Conservation (phyloP, 2,888 invertebrate species). For the Odontomyia ornata region DNA sequence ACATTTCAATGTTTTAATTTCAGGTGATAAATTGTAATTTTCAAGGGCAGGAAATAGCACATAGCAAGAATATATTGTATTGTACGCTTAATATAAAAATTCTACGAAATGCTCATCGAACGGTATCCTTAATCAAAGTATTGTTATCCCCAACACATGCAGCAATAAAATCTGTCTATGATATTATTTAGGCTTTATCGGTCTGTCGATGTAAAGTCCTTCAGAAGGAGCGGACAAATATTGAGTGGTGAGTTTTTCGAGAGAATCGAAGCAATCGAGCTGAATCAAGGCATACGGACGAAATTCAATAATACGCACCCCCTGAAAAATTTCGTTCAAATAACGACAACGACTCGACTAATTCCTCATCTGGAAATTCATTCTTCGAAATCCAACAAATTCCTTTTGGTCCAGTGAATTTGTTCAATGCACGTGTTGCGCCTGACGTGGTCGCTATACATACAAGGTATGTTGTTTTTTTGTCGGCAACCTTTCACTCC, state of each 20-base stretch:
- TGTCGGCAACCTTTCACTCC: not conserved
- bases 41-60: no score
- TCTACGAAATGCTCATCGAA: not conserved
- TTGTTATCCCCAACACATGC: not conserved
- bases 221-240: not conserved
- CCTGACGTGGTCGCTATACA: slow-evolving; percentile 31
- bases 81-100: not conserved
- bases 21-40: no score
- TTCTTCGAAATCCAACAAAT: slow-evolving; percentile 48
- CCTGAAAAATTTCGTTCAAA: slow-evolving; percentile 2
- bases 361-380: slow-evolving; percentile 49
- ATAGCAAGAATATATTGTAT: no score
- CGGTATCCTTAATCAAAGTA: not conserved
- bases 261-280: not conserved
- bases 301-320: not conserved
- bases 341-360: slow-evolving; percentile 27
- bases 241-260: not conserved
- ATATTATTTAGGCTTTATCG: not conserved
- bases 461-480: not conserved
- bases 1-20: no score
- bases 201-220: not conserved
- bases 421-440: slow-evolving; percentile 51
- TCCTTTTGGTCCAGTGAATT: slow-evolving; percentile 49
- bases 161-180: not conserved
- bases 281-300: slow-evolving; percentile 5